These are phyloP conservation scores for Tapirus terrestris DNA, from an alignment of 2,113 vertebrate genomes.

Conservation along the genomic window DNA sequence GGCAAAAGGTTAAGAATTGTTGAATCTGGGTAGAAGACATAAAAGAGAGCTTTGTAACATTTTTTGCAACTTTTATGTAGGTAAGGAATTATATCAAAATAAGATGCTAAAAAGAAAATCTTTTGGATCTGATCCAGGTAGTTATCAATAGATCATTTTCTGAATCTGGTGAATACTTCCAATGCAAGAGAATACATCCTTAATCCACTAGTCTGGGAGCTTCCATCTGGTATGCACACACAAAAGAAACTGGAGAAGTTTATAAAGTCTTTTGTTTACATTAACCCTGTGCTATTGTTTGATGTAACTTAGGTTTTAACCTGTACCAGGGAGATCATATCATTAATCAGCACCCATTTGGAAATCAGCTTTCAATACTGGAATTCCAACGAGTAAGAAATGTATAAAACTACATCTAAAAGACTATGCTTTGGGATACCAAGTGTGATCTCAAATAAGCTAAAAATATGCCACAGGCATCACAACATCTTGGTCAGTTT, in stretches of 20 bases:
- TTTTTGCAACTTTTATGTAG: neutral
- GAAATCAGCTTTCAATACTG: neutral
- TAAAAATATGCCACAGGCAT: neutral
- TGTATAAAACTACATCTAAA: neutral
- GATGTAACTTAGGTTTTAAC: neutral
- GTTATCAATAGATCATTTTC: neutral
- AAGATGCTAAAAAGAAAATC: neutral
- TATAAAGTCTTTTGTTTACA: neutral
- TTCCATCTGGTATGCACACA: neutral
- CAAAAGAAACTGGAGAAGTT: neutral
- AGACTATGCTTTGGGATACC: neutral
- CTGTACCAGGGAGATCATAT: neutral
- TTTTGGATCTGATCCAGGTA: neutral
- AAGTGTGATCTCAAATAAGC: neutral
- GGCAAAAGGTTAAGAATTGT: neutral
- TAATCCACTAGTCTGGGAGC: neutral
- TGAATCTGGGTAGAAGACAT: neutral
- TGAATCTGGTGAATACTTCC: neutral
- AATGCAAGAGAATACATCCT: neutral
- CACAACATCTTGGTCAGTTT: neutral
- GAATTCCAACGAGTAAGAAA: neutral
- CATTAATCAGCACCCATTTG: neutral
- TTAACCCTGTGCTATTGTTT: neutral
- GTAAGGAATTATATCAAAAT: neutral
- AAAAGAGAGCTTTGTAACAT: neutral